Base-by-base conservation (phyloP, 2,113 vertebrate genomes). In the Corythoichthys intestinalis region DNA sequence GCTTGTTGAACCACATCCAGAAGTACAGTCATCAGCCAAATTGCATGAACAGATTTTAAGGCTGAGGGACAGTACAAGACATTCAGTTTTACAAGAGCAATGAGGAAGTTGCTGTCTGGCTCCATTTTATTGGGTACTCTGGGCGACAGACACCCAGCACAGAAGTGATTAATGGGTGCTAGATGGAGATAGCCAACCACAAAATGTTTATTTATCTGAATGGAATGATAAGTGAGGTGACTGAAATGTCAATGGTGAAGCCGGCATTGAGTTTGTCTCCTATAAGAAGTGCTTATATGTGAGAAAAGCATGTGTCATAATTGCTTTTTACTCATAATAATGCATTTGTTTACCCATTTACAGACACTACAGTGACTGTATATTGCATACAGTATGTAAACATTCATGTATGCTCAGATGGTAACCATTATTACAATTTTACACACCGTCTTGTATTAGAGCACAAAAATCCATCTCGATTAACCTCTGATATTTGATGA, bases 11-110 rank as follows among this genome's bases (percentile, higher is more conserved):
- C 84, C 41, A 70, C 61, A 69, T 89, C 88, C 89, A 90, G 77
- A 81, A 82, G 77, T 72, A 76, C 79, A 90, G 80, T 90, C 83
- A 88, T 90, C 88, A 87, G 83, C 84, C 88, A 90, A 85, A 91
- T 90, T 89, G 85, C 83, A 86, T 64, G 71, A 64, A 78, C 76
- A 68, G 74, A 82, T 67, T 70, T 74, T 69, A 58, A 61, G 62
- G 75, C 79, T 13, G 58, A 63, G 77, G 70, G 52, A 72, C 72
- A 59, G 64, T 67, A 63, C 17, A 64, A 65, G 73, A 69, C 62
- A 60, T 37, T 60, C 58, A 63, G 75, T 78, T 78, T 76, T 67
- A 69, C 39, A 62, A 47, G 48, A 74, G 35, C 58, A 67, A 49
- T 54, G 58, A 66, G 57, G 57, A 66, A 66, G 75, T 76, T 66